These are phyloP conservation scores for Orius laevigatus DNA, from an alignment of 1,140 invertebrate genomes.

Conservation along the genomic window DNA sequence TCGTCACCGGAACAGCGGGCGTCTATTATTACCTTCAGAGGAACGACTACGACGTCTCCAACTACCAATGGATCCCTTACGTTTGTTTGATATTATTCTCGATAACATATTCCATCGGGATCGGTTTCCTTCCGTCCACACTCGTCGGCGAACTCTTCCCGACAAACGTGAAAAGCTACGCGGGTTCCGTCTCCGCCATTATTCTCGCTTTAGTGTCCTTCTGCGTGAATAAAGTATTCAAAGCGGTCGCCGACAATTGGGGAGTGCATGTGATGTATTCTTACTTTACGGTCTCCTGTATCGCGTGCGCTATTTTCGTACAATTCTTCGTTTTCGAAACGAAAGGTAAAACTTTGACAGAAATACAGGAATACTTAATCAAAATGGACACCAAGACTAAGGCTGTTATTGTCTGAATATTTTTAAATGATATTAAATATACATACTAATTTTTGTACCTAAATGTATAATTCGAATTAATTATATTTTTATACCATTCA, in stretches of 20 bases:
- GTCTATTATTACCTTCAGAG: constrained; percentile 20
- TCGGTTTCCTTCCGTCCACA: constrained; percentile 23
- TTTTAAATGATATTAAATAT: no score
- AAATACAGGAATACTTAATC: constrained; percentile 42
- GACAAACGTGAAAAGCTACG: constrained; percentile 21
- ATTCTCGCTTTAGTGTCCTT: constrained; percentile 19
- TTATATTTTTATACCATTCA: no score
- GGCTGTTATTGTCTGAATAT: no score
- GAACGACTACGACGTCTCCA: constrained; percentile 1
- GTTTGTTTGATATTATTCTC: constrained; percentile 17
- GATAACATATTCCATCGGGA: constrained; percentile 19
- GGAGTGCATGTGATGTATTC: constrained; percentile 20
- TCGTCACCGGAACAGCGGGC: constrained; percentile 17
- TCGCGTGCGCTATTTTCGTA: constrained; percentile 40
- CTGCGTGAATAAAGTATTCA: constrained; percentile 20
- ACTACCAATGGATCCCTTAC: constrained; percentile 19
- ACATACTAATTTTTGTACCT: no score
- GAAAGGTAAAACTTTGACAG: constrained; percentile 56
- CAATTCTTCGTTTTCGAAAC: constrained; percentile 38
- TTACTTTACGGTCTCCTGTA: constrained; percentile 15
- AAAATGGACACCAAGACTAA: no score
- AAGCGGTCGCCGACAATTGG: constrained; percentile 4
- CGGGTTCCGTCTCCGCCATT: constrained; percentile 20
- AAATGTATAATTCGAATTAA: no score
- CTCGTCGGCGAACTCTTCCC: constrained; percentile 23